Evolutionary conservation across 2,888 invertebrate genomes (phyloP).

Genomic region (Hybos culiciformis): DNA sequence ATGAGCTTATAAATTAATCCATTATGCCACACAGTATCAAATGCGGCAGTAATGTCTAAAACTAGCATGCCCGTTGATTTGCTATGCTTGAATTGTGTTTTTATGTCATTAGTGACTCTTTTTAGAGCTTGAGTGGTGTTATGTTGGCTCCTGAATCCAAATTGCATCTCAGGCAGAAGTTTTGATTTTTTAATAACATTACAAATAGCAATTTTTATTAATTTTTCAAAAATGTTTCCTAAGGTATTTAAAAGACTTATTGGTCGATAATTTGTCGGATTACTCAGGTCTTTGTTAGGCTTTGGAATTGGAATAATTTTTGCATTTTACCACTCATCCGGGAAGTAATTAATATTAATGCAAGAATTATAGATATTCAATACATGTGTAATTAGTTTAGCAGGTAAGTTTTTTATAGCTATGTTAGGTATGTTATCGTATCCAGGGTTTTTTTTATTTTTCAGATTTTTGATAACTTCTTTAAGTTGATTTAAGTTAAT

Average conservation of each 20-base stretch:
- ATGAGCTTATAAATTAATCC: slow-evolving; percentile 8
- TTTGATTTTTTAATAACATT: neutral
- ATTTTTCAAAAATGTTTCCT: slow-evolving; percentile 2
- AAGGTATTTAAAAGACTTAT: slow-evolving; percentile 5
- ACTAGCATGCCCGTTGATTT: slow-evolving; percentile 6
- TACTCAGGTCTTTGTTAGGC: slow-evolving; percentile 1
- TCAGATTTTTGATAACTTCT: neutral
- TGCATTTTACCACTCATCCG: slow-evolving; percentile 8
- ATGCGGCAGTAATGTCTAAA: slow-evolving; percentile 7
- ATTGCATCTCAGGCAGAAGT: slow-evolving; percentile 1
- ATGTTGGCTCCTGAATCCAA: too few species aligned
- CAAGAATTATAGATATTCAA: neutral
- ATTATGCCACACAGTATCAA: slow-evolving; percentile 11
- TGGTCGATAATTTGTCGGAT: slow-evolving; percentile 6
- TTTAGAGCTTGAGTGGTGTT: too few species aligned
- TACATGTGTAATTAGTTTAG: neutral
- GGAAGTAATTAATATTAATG: slow-evolving; percentile 7
- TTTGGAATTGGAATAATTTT: slow-evolving; percentile 8
- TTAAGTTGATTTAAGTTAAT: neutral
- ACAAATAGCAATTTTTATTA: neutral
- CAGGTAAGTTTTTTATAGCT: neutral
- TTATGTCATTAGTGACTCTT: neutral
- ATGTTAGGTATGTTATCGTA: neutral
- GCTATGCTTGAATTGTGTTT: slow-evolving; percentile 2
- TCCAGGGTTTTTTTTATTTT: neutral